Conservation (phyloP, 2,888 invertebrate genomes). For the Liposcelis brunnea region DNA sequence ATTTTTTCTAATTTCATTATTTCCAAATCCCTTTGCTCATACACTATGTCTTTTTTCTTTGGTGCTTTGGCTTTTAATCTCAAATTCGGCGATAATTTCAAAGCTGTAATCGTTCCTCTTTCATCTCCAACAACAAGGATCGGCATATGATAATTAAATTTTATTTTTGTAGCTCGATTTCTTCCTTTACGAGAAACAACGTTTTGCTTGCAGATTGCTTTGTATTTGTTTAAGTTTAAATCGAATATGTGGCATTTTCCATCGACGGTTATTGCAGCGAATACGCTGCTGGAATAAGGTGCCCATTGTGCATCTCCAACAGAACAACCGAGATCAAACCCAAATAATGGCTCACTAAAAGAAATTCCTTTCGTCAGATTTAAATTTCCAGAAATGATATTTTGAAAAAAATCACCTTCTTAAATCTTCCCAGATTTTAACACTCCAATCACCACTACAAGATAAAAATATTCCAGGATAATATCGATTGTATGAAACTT, state of each 20-base stretch:
- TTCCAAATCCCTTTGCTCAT: slow-evolving; percentile 44
- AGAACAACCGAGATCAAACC: slow-evolving; percentile 78
- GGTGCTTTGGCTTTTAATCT: slow-evolving; percentile 70
- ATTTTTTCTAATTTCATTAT: slow-evolving; percentile 71
- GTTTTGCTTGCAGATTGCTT: slow-evolving; percentile 73
- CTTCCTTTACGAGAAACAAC: slow-evolving; percentile 66
- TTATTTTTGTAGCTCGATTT: slow-evolving; percentile 63
- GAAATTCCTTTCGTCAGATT: slow-evolving; percentile 8
- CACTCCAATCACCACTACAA: slow-evolving; percentile 85
- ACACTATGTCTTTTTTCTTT: slow-evolving; percentile 49
- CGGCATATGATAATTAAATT: slow-evolving; percentile 33
- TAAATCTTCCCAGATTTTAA: slow-evolving; percentile 91
- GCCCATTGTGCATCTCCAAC: slow-evolving; percentile 93
- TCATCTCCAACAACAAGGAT: slow-evolving; percentile 29
- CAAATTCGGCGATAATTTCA: slow-evolving; percentile 86
- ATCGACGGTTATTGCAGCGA: slow-evolving; percentile 82
- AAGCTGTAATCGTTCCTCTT: slow-evolving; percentile 65
- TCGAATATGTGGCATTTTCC: slow-evolving; percentile 75
- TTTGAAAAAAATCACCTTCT: slow-evolving; percentile 35
- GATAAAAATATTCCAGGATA: slow-evolving; percentile 79
- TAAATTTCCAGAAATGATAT: too few species aligned
- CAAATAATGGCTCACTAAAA: slow-evolving; percentile 66
- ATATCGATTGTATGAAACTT: slow-evolving; percentile 74
- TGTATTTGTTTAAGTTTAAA: slow-evolving; percentile 80
- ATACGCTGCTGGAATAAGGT: slow-evolving; percentile 91